These are phyloP conservation scores for Leptodactylus fuscus DNA, from an alignment of 2,113 vertebrate species.

Conservation along the genomic window DNA sequence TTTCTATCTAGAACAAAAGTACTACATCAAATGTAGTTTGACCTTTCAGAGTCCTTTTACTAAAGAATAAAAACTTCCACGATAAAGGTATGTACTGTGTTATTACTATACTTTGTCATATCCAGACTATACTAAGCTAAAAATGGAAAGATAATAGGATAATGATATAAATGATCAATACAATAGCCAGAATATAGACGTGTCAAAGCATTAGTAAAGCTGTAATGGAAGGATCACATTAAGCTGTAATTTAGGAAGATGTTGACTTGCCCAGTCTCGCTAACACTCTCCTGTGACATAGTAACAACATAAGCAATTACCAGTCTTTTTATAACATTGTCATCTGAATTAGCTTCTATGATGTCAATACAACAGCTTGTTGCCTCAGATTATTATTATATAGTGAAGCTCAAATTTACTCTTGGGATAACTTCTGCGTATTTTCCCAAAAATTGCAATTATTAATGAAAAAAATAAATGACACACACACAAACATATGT, in stretches of 20 bases:
- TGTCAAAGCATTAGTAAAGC: conserved; percentile 3
- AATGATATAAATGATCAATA: conserved; percentile 45
- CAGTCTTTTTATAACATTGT: not conserved
- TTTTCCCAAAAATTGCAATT: not conserved
- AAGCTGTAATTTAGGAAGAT: conserved; percentile 13
- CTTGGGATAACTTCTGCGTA: not conserved
- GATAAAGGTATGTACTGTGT: not conserved
- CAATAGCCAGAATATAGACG: not conserved
- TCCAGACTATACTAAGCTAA: not conserved
- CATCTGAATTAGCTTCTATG: not conserved
- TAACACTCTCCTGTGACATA: conserved; percentile 8
- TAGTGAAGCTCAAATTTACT: not conserved
- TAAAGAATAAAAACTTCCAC: not conserved
- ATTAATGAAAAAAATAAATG: no score
- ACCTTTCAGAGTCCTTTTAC: not conserved
- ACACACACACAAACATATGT: no score
- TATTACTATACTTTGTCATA: not conserved
- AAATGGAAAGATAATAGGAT: not conserved
- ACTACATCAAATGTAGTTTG: no score
- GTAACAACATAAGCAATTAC: not conserved
- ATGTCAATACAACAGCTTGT: not conserved
- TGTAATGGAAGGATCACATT: conserved; percentile 33
- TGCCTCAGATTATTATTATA: not conserved
- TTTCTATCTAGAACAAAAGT: no score
- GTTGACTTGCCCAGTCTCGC: conserved; percentile 7